Evolutionary conservation across 2,888 invertebrate genomes (phyloP), one percentile per base, ranked within the genome.

Genomic region (Apodemia zela): DNA sequence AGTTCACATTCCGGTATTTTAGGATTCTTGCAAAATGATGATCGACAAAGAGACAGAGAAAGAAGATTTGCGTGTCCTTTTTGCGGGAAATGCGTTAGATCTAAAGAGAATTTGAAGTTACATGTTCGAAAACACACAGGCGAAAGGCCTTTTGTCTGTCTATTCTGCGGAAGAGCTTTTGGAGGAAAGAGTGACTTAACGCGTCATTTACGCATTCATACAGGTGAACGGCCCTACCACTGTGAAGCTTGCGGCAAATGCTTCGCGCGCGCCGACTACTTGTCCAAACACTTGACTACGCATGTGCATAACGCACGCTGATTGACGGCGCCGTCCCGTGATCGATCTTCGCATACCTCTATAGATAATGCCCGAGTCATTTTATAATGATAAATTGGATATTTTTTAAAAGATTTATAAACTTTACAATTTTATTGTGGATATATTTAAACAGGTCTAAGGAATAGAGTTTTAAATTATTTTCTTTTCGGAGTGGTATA

Each of bases 211-310:
- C 94, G 97, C 70, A 97, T 97, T 70, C 97, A 97, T 82, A 97
- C 97, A 13, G 97, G 97, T 49, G 97, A 97, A 85, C 92, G 97
- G 67, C 97, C 97, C 42, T 97, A 97, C 85, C 97, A 97, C 82
- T 97, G 97, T 89, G 97, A 97, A 85, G 97, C 97, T 83, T 97
- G 97, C 85, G 97, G 97, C 71, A 97, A 97, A 86, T 97, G 97
- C 83, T 97, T 97, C 86, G 97, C 97, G 33, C 93, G 97, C 62
- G 97, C 97, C 63, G 97, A 97, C 83, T 97, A 97, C 79, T 94
- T 97, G 65, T 97, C 97, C 76, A 97, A 97, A 86, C 97, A 97
- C 87, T 94, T 97, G 73, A 97, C 97, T 69, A 97, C 97, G 42
- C 97, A 97, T 90, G 96, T 97, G 74, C 97, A 97, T 87, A 94